Conservation (phyloP, 1,140 invertebrate species). For the Caerostris darwini region DNA sequence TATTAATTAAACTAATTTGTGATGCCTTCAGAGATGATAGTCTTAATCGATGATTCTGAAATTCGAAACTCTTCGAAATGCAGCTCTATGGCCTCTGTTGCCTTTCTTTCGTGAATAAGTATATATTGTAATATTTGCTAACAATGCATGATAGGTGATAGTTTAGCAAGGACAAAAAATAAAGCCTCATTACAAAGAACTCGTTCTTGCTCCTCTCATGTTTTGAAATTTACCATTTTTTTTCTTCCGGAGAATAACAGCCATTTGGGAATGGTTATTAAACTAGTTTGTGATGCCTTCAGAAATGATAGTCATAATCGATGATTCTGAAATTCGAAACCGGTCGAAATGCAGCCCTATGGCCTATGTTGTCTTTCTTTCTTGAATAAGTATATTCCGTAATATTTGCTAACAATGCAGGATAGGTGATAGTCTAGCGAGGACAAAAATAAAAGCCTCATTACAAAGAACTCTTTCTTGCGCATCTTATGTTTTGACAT, state of each 20-base stretch:
- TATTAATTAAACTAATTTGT: slow-evolving; percentile 17
- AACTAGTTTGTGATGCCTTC: slow-evolving; percentile 3
- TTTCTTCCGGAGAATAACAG: background rate
- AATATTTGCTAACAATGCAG: too few species aligned
- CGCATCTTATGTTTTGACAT: slow-evolving; percentile 10
- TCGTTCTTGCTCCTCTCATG: background rate
- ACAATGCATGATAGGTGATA: slow-evolving; percentile 32
- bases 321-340: background rate
- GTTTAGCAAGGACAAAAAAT: slow-evolving; percentile 44
- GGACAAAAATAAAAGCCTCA: slow-evolving; percentile 57
- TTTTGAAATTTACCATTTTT: slow-evolving; percentile 17
- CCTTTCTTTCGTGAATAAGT: too few species aligned
- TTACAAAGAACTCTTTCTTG: slow-evolving; percentile 50
- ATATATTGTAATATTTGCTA: too few species aligned
- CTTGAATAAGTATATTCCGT: too few species aligned
- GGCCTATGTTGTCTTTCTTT: too few species aligned
- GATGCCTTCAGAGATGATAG: background rate
- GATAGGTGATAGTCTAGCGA: slow-evolving; percentile 43
- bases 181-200: slow-evolving; percentile 45
- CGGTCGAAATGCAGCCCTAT: background rate
- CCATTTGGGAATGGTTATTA: slow-evolving; percentile 47
- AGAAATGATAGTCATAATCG: background rate
- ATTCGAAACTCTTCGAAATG: too few species aligned
- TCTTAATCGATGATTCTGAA: background rate
- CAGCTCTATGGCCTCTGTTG: too few species aligned